Evolutionary conservation across 2,113 vertebrate species (phyloP).

Genomic region (Sciurus niger): DNA sequence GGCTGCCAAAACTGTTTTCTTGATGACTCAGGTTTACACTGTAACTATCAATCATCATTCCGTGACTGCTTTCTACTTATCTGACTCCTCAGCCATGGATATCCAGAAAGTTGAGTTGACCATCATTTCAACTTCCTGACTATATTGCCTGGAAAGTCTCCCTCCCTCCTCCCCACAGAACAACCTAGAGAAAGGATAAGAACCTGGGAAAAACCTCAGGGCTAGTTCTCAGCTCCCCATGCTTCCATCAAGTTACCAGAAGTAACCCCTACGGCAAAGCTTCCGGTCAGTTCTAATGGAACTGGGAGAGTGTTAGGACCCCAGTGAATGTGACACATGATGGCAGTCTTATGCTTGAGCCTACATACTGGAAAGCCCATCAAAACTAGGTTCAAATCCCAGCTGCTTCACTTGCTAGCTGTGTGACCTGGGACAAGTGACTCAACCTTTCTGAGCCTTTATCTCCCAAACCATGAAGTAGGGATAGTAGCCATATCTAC

Average conservation of each 20-base stretch:
- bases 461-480: not conserved
- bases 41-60: not conserved
- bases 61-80: not conserved
- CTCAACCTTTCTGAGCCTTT: not conserved
- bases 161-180: not conserved
- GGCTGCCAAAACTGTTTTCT: not conserved
- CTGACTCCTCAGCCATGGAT: not conserved
- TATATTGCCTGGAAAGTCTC: not conserved
- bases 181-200: not conserved
- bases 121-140: constrained; percentile 23
- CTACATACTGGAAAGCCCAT: not conserved
- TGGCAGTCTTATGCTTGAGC: not conserved
- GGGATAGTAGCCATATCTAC: not conserved
- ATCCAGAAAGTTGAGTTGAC: not conserved
- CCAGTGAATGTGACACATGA: not conserved
- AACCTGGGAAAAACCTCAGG: not conserved
- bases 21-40: not conserved
- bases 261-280: not conserved
- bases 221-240: not conserved
- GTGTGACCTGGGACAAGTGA: not conserved
- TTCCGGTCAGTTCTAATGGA: not conserved
- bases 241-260: not conserved
- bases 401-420: not conserved
- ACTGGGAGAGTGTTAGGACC: not conserved
- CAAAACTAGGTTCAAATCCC: not conserved